Percentiles rank a stretch among this genome's conserved stretches.
Evolutionary conservation across 2,888 invertebrate genomes (phyloP).

Genomic region (Agonum fuliginosum): DNA sequence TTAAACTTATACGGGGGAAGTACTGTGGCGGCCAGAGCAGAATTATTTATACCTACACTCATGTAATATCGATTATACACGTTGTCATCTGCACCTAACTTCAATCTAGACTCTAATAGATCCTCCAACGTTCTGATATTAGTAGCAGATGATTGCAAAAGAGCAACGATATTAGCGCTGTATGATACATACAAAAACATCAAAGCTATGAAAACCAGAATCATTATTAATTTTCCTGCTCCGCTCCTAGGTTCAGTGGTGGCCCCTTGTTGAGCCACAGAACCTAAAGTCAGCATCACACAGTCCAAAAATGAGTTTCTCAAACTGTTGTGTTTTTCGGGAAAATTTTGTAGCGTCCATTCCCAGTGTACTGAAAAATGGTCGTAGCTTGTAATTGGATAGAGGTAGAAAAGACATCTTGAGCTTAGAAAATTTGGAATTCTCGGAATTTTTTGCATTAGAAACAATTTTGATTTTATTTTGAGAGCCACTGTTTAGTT

Average conservation of each 20-base stretch:
- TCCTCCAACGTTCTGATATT: conserved; percentile 74
- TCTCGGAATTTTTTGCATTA: too few species aligned
- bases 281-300: conserved; percentile 68
- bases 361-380: too few species aligned
- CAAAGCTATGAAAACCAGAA: conserved; percentile 64
- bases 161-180: conserved; percentile 77
- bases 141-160: conserved; percentile 76
- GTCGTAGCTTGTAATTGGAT: too few species aligned
- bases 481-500: too few species aligned
- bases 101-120: conserved; percentile 74
- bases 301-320: conserved; percentile 9
- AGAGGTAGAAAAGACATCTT: too few species aligned
- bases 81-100: conserved; percentile 76
- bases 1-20: too few species aligned
- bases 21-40: too few species aligned
- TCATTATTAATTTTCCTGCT: conserved; percentile 69
- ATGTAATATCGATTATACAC: conserved; percentile 73
- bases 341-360: too few species aligned
- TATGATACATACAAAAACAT: conserved; percentile 77
- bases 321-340: too few species aligned
- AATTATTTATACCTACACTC: too few species aligned
- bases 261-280: conserved; percentile 70
- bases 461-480: too few species aligned
- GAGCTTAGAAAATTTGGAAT: too few species aligned
- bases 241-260: conserved; percentile 67